Base-by-base conservation (phyloP, 2,797 vertebrate species). In the Microhierax caerulescens region DNA sequence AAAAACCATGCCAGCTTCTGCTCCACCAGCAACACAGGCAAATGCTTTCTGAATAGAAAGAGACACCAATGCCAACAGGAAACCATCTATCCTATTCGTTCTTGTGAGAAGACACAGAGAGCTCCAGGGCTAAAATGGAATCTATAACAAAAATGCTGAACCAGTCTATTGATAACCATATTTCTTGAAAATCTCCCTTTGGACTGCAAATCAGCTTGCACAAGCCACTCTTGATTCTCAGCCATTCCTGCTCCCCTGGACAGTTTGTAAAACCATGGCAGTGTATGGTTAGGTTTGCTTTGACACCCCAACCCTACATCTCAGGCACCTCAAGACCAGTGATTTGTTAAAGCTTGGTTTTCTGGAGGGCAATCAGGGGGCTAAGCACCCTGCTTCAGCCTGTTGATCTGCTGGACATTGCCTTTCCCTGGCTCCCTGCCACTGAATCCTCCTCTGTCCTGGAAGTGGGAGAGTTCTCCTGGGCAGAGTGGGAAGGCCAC, bases 381-480 rank as follows among this genome's bases (percentile, higher is more conserved):
- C 25, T 41, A 39, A 80, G 36, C 13, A 39, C 11, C 7, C 0
- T 11, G 4, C 19, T 51, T 54, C 47, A 36, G 25, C 19, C 25
- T 51, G 19, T 61, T 36, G 19, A 36, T 37, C 27, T 53, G n/a
- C 17, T 37, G 12, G 10, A 15, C 10, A 21, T 22, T 67, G 47
- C 37, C 11, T 47, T 7, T 6, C 7, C 10, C 11, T 0, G 2
- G 13, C 5, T 4, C 11, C 22, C 13, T 60, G n/a, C 10, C 7
- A 3, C 45, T 4, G 2, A 34, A 28, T 16, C 3, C 17, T 4
- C 1, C 30, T 56, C 28, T 45, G 32, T 68, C 50, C 30, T 30
- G 11, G 15, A 50, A 10, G 11, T 18, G 12, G 53, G 22, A 85
- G 36, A 65, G n/a, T 34, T 74, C 74, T 13, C 22, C 25, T 39